Evolutionary conservation across 1,140 invertebrate genomes (phyloP).

Genomic region (Solen grandis): DNA sequence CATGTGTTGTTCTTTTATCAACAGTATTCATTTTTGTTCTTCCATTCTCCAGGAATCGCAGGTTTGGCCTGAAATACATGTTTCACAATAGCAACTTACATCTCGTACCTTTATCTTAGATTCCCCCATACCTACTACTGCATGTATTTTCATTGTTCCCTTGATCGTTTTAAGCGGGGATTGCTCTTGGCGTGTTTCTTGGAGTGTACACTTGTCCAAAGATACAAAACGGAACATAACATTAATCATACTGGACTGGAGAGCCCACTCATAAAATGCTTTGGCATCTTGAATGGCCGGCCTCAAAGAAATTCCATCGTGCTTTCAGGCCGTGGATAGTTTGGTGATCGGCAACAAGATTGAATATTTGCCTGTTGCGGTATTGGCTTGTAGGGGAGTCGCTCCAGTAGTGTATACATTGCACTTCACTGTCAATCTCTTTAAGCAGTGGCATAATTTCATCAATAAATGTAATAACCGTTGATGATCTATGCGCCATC

Average conservation of each 20-base stretch:
- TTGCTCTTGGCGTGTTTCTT: neutral
- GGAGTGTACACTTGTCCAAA: conserved; percentile 1
- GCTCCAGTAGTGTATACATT: conserved; percentile 48
- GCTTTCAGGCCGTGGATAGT: neutral
- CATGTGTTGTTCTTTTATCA: too few relatives aligned
- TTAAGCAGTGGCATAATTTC: conserved; percentile 22
- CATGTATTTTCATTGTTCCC: conserved; percentile 60
- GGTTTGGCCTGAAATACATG: conserved; percentile 12
- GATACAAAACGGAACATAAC: conserved; percentile 37
- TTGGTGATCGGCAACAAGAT: conserved; percentile 50
- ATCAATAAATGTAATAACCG: conserved; percentile 11
- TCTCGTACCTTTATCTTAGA: conserved; percentile 8
- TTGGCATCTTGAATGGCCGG: conserved; percentile 31
- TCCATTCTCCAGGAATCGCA: conserved; percentile 31
- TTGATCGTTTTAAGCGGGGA: conserved; percentile 38
- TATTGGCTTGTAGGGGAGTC: conserved; percentile 59
- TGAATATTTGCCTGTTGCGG: conserved; percentile 52
- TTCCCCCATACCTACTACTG: conserved; percentile 47
- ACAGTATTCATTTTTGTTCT: too few relatives aligned
- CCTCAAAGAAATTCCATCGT: conserved; percentile 7
- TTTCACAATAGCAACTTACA: conserved; percentile 50
- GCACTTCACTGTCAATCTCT: neutral
- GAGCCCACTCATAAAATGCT: conserved; percentile 38
- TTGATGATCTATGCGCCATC: conserved; percentile 30
- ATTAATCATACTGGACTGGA: neutral